Evolutionary conservation across 2,888 invertebrate genomes (phyloP), one percentile per base, ranked within the genome.

Genomic region (Epistrophe grossulariae): DNA sequence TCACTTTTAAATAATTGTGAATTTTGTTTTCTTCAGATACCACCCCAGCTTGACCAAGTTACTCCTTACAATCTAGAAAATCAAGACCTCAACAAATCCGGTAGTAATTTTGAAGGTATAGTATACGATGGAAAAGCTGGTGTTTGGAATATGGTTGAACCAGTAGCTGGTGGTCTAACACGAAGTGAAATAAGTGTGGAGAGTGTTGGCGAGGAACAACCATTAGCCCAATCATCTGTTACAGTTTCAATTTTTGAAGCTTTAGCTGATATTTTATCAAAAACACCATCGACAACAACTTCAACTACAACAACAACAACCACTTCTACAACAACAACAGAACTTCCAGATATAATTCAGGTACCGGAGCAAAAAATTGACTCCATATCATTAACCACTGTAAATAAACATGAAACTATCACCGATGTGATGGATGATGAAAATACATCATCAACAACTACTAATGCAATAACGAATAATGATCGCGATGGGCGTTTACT

Each of bases 241-340:
- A 94, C 94, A 89, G 93, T 94, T 90, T 94, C 94, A 84, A 94
- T 94, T 89, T 94, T 94, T 89, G 94, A 94, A 92, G 94, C 94
- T 91, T 91, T 94, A 91, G 94, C 94, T 91, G 94, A 94, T 89
- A 94, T 94, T 90, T 93, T 94, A 89, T 90, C 90, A 45, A 89
- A 90, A 89, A 90, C 90, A 28, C 90, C 90, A 43, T 78, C 89
- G 52, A 84, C 88, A 74, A 88, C 88, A 31, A 84, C 88, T 24
- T 85, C 89, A 43, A 88, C 88, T 17, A 87, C 89, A 62, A 89
- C 89, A 19, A 79, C 88, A 4, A 55, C 55, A 17, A 88, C 89
- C 10, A 88, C 88, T 3, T 88, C 89, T n/a, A 85, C 89, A 66
- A 90, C 90, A 66, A 90, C 90, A 31, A 89, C 89, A 10, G 89